These are phyloP conservation scores for Gasterosteus nipponicus DNA, from an alignment of 2,113 vertebrate genomes.

Conservation along the genomic window DNA sequence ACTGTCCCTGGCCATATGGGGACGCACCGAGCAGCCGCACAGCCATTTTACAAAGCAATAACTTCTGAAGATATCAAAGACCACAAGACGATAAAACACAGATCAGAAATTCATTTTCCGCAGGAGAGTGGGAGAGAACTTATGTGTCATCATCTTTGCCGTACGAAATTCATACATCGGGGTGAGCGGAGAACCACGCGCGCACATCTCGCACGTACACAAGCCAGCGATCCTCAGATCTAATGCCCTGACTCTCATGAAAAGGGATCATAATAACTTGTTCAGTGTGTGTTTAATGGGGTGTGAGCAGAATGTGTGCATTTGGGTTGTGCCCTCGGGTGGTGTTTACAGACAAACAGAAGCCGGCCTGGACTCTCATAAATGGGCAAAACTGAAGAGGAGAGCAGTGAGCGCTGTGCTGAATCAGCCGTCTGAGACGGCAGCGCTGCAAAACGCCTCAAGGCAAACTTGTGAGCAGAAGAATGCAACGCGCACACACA, in stretches of 20 bases:
- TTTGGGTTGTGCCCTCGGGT: constrained; percentile 55
- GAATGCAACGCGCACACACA: constrained; percentile 34
- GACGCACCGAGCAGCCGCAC: constrained; percentile 56
- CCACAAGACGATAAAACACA: constrained; percentile 67
- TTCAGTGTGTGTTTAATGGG: constrained; percentile 62
- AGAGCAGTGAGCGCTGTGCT: constrained; percentile 50
- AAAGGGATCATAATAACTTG: constrained; percentile 50
- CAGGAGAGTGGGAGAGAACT: constrained; percentile 32
- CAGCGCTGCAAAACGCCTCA: constrained; percentile 35
- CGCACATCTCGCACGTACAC: constrained; percentile 15
- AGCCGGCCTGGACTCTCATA: constrained; percentile 49
- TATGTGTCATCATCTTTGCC: constrained; percentile 64
- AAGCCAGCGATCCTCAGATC: constrained; percentile 23
- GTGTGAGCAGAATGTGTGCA: constrained; percentile 55
- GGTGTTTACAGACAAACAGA: constrained; percentile 65
- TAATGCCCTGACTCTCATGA: constrained; percentile 32
- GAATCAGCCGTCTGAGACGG: constrained; percentile 63
- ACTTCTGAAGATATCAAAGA: constrained; percentile 61
- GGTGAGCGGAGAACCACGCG: not conserved
- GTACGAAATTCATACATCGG: constrained; percentile 49
- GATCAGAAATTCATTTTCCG: constrained; percentile 64
- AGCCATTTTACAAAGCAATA: constrained; percentile 67
- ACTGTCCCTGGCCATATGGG: constrained; percentile 45
- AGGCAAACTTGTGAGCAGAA: constrained; percentile 42
- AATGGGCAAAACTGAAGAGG: constrained; percentile 50